phyloP scores from a whole-genome alignment of 2,113 vertebrate species.

The Myocastor coypus region DNA sequence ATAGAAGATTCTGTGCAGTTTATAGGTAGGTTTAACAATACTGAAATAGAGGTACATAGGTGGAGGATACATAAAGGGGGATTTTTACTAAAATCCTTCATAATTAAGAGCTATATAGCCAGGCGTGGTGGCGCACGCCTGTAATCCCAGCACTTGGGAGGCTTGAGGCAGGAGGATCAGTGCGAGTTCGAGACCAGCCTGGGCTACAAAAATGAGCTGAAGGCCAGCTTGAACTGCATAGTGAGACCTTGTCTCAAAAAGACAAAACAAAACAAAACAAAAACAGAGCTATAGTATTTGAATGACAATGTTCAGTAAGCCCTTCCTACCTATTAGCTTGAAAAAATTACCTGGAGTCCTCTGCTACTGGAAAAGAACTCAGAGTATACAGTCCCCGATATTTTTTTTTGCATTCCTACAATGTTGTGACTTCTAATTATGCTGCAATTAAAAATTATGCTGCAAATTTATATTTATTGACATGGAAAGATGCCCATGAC shows the following conservation, averaged over 20 bases:
- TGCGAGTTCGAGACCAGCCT: too few species aligned
- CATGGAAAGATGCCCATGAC: slow-evolving; percentile 74
- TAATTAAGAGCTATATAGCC: neutral
- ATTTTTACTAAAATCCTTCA: neutral
- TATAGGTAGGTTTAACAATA: neutral
- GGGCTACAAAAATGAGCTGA: too few species aligned
- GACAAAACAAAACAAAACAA: too few species aligned
- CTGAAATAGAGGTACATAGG: neutral
- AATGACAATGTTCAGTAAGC: neutral
- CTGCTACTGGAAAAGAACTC: slow-evolving; percentile 12
- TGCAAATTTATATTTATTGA: slow-evolving; percentile 75
- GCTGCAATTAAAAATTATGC: slow-evolving; percentile 76
- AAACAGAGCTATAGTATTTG: slow-evolving; percentile 21
- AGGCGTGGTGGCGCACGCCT: too few species aligned
- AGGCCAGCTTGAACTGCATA: too few species aligned
- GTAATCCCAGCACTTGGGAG: too few species aligned
- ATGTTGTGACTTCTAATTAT: slow-evolving; percentile 72
- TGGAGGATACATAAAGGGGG: neutral
- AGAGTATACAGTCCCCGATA: slow-evolving; percentile 13
- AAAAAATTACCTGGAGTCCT: neutral
- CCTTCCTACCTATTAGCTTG: neutral
- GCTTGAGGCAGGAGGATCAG: too few species aligned
- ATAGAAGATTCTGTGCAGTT: neutral
- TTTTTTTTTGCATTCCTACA: slow-evolving; percentile 63
- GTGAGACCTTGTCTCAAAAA: too few species aligned